Conservation (phyloP, 2,113 vertebrate genomes). For the Odobenus rosmarus region DNA sequence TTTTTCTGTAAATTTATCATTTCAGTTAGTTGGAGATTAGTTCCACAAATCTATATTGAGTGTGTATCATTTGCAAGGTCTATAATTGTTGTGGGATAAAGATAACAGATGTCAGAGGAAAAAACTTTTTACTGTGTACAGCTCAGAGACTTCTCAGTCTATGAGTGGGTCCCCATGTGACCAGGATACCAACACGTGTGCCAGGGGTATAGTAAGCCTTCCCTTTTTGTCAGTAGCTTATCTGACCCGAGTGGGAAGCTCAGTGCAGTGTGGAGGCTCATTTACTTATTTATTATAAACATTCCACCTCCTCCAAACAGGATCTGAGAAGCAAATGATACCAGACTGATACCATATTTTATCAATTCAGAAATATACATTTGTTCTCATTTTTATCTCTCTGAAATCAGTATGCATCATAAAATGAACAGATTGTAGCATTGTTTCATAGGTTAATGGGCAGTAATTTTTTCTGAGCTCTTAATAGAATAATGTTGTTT, state of each 20-base stretch:
- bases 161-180: not conserved
- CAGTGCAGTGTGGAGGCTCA: not conserved
- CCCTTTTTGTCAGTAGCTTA: not conserved
- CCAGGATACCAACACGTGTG: not conserved
- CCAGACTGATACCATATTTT: not conserved
- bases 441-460: not conserved
- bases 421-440: not conserved
- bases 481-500: slow-evolving; percentile 18
- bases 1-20: not conserved
- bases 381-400: slow-evolving; percentile 28
- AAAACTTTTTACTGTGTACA: not conserved
- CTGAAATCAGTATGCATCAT: not conserved
- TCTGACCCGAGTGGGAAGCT: not conserved
- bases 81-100: not conserved
- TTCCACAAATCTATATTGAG: not conserved
- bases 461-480: not conserved
- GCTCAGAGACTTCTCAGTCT: not conserved
- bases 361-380: not conserved
- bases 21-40: not conserved
- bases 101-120: not conserved
- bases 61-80: not conserved
- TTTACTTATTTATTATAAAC: not conserved
- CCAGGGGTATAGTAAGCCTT: not conserved
- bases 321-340: not conserved
- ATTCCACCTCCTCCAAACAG: not conserved